These are phyloP conservation scores for Syndactyla subalaris DNA, from an alignment of 2,797 vertebrate species.

Conservation along the genomic window DNA sequence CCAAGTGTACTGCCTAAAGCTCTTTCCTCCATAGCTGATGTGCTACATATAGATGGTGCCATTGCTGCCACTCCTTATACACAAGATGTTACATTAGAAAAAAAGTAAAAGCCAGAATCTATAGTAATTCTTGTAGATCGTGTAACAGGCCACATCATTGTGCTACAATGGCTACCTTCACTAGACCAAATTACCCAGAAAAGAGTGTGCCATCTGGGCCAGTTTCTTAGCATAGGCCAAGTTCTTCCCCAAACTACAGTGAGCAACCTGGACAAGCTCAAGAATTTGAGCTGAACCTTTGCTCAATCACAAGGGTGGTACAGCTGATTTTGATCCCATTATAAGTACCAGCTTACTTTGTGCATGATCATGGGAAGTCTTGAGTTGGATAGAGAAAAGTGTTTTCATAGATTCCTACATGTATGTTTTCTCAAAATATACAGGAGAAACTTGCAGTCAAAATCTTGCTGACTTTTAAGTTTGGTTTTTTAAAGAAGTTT, in stretches of 20 bases:
- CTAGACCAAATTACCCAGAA: neutral
- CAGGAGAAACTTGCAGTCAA: neutral
- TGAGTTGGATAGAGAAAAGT: neutral
- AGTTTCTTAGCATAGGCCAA: neutral
- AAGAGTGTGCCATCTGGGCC: neutral
- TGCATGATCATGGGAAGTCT: neutral
- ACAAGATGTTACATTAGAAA: neutral
- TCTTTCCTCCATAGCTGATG: neutral
- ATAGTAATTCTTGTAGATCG: neutral
- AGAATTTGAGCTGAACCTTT: neutral
- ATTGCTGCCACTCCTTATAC: neutral
- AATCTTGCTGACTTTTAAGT: conserved; percentile 18
- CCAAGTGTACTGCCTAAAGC: too few species aligned
- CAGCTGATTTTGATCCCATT: neutral
- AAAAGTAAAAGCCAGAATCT: neutral
- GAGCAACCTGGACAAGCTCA: neutral
- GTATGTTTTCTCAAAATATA: neutral
- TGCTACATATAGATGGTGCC: neutral
- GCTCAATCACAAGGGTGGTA: neutral
- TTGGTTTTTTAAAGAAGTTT: neutral
- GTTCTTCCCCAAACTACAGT: neutral
- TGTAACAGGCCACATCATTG: neutral
- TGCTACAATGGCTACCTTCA: neutral
- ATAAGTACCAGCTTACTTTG: neutral
- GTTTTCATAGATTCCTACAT: neutral